Conservation (phyloP, 1,140 invertebrate genomes). For the Orchestia grillus region DNA sequence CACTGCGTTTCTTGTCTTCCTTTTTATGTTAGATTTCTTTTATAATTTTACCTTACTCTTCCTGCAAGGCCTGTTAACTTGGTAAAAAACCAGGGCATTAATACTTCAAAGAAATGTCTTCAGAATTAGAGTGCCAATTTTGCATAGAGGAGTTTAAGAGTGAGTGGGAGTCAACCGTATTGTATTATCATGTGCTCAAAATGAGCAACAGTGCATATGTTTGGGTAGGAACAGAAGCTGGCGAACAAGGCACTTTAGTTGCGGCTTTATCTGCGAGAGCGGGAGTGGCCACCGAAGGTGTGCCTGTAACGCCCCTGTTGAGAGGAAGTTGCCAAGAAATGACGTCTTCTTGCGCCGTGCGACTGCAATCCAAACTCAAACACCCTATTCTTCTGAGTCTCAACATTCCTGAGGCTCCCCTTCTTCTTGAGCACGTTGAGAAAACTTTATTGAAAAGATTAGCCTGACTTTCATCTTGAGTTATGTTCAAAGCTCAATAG, state of each 20-base stretch:
- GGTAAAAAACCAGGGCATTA: slow-evolving; percentile 28
- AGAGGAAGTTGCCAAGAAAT: not conserved
- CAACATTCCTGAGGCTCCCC: slow-evolving; percentile 36
- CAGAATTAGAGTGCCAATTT: slow-evolving; percentile 56
- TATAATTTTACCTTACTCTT: not conserved
- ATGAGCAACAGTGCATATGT: slow-evolving; percentile 64
- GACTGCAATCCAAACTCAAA: slow-evolving; percentile 26
- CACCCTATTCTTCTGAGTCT: slow-evolving; percentile 17
- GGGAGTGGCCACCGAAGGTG: slow-evolving; percentile 34
- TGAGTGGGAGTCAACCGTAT: slow-evolving; percentile 57
- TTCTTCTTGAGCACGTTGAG: slow-evolving; percentile 20
- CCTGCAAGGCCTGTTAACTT: not conserved
- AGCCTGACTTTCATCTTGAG: not conserved
- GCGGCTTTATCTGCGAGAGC: slow-evolving; percentile 61
- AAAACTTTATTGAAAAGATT: slow-evolving; percentile 33
- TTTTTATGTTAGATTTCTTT: not conserved
- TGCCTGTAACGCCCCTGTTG: not conserved
- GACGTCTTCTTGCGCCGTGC: not conserved
- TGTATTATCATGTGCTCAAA: slow-evolving; percentile 65
- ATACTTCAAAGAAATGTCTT: slow-evolving; percentile 38
- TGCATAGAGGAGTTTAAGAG: slow-evolving; percentile 61
- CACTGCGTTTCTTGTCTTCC: not conserved
- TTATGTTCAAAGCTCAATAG: not conserved
- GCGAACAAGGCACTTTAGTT: slow-evolving; percentile 59
- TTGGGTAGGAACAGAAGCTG: slow-evolving; percentile 67